Evolutionary conservation across 1,140 invertebrate species (phyloP), one percentile per base, ranked within the genome.

Genomic region (Caenorhabditis remanei): DNA sequence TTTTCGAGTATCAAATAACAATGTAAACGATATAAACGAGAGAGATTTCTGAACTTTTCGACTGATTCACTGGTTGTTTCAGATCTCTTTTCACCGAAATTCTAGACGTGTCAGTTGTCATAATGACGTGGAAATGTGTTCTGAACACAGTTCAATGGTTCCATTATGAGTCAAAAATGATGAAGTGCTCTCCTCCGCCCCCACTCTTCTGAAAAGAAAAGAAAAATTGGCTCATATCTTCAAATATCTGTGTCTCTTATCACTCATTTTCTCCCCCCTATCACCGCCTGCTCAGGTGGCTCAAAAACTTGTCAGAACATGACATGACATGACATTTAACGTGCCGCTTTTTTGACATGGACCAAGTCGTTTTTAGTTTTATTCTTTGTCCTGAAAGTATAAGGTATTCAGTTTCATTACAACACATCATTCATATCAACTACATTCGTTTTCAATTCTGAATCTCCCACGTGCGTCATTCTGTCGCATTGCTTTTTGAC

Each of bases 141-240:
- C 6, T 21, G 32, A 32, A 53, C 50, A 53, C 9, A 11, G 50
- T 53, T 53, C 50, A 53, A 53, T 53, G 50, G 50, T 14, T 50
- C n/a, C n/a, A 50, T 79, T 79, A 50, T 79, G 71, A 79, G 71
- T 79, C 71, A 79, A 79, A 41, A 50, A 43, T 48, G 40, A 50
- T 50, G 40, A 75, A 75, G 43, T 50, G 71, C 46, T 79, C 53
- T 48, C 24, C 19, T 46, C 19, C 41, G 7, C 21, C 40, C 65
- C 16, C 40, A 8, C 14, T n/a, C 11, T 21, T 24, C n/a, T 41
- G 46, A 50, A 50, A 53, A 79, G 13, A 16, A 53, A 79, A 79
- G 46, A 50, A 79, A 71, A 87, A 71, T 75, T 83, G 79, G 24
- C 40, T 83, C 43, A 87, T 75, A 21, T 84, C 82, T 58, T 84